These are phyloP conservation scores for Aurelia sp. DNA, from an alignment of 30 jellyfish, hydroid and myxozoan species.

Conservation along the genomic window DNA sequence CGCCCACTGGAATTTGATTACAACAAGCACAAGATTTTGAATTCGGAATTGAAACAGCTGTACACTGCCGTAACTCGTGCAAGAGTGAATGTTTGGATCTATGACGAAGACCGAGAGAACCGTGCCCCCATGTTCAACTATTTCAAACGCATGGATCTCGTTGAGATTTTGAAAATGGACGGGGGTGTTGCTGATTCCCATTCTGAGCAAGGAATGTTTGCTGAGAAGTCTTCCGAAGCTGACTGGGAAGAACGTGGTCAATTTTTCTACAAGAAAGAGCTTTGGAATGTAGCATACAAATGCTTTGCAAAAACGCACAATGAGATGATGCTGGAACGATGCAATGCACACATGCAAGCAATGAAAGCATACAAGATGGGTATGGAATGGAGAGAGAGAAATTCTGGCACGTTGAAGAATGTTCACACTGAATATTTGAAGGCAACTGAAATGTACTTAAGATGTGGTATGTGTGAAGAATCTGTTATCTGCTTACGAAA, in stretches of 20 bases:
- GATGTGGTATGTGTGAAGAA: constrained; percentile 73
- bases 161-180: constrained; percentile 58
- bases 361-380: constrained; percentile 68
- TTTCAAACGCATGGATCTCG: constrained; percentile 55
- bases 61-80: constrained; percentile 94
- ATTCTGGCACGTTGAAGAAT: constrained; percentile 16
- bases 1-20: constrained; percentile 79
- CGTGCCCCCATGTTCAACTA: constrained; percentile 85
- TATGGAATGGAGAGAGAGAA: constrained; percentile 49
- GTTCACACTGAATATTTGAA: constrained; percentile 61
- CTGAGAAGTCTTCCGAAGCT: constrained; percentile 54
- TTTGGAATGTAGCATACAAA: constrained; percentile 64
- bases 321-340: constrained; percentile 39
- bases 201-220: constrained; percentile 35
- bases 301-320: constrained; percentile 55
- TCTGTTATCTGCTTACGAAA: constrained; percentile 62
- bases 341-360: constrained; percentile 74
- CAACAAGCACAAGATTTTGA: constrained; percentile 83
- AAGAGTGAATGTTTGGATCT: constrained; percentile 92
- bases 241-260: constrained; percentile 79
- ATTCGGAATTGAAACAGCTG: constrained; percentile 84
- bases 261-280: constrained; percentile 61
- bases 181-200: constrained; percentile 15
- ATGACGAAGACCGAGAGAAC: constrained; percentile 75
- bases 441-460: constrained; percentile 62